Conservation (phyloP, 2,113 vertebrate genomes). For the Callospermophilus lateralis region DNA sequence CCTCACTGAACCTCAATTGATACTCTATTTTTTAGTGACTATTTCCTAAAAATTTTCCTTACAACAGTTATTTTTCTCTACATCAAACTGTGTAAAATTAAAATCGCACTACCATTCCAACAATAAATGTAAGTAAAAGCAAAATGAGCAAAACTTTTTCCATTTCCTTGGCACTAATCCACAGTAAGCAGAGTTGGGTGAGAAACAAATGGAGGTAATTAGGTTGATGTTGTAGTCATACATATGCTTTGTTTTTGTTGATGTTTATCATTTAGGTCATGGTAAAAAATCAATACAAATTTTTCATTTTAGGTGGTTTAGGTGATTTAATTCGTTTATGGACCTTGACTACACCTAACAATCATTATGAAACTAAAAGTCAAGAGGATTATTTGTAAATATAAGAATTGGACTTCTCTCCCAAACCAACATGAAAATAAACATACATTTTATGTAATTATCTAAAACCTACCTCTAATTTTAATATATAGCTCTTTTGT, state of each 20-base stretch:
- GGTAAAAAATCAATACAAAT: constrained; percentile 33
- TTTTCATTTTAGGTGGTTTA: constrained; percentile 21
- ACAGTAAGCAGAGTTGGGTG: background rate
- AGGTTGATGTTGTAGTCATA: background rate
- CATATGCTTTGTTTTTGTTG: background rate
- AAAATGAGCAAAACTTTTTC: constrained; percentile 16
- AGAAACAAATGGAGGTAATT: constrained; percentile 23
- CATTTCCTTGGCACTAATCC: constrained; percentile 9
- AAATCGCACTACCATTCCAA: background rate
- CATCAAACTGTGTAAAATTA: constrained; percentile 29
- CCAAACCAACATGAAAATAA: constrained; percentile 29
- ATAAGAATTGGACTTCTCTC: constrained; percentile 23
- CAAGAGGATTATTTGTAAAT: constrained; percentile 2
- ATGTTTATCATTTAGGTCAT: background rate
- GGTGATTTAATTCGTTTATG: constrained; percentile 31
- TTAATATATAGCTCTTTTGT: background rate
- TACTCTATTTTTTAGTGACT: background rate
- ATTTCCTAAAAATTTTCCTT: constrained; percentile 33
- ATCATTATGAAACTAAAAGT: constrained; percentile 48
- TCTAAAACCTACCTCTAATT: background rate
- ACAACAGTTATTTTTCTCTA: constrained; percentile 32
- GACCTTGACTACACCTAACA: background rate
- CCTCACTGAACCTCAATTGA: background rate
- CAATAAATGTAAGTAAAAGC: constrained; percentile 47
- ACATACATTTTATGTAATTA: background rate